These are phyloP conservation scores for Portunus trituberculatus DNA, from an alignment of 1,140 invertebrate species.

Conservation along the genomic window DNA sequence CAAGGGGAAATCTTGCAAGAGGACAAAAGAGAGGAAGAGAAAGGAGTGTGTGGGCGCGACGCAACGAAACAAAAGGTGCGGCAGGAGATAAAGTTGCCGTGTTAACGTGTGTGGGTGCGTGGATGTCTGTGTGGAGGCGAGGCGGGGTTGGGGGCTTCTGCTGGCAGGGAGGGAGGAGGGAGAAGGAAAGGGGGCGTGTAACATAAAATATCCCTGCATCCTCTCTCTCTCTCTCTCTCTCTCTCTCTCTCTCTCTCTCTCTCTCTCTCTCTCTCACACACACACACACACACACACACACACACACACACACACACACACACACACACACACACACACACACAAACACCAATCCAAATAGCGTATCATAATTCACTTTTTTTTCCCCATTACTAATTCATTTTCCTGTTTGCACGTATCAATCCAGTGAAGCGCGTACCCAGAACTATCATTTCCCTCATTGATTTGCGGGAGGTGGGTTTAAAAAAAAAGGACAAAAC, in stretches of 20 bases:
- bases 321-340: constrained; percentile 20
- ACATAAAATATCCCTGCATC: neutral
- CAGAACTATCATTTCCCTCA: neutral
- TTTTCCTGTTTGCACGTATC: neutral
- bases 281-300: neutral
- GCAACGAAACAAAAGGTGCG: too few species aligned
- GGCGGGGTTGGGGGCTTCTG: too few species aligned
- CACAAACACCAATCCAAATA: neutral
- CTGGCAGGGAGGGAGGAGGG: too few species aligned
- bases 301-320: neutral
- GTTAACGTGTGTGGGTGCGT: too few species aligned
- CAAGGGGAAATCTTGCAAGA: too few species aligned
- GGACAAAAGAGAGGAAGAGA: too few species aligned
- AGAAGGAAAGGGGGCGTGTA: too few species aligned
- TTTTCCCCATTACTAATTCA: neutral
- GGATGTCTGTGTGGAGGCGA: too few species aligned
- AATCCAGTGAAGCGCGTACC: neutral
- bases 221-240: constrained; percentile 20
- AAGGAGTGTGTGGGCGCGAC: too few species aligned
- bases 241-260: constrained; percentile 11
- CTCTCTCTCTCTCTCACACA: neutral
- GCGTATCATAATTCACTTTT: neutral
- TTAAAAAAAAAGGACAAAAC: neutral
- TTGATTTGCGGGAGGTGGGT: neutral
- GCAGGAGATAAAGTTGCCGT: too few species aligned